These are phyloP conservation scores for Pipa parva DNA, from an alignment of 2,113 vertebrate genomes.

Conservation along the genomic window DNA sequence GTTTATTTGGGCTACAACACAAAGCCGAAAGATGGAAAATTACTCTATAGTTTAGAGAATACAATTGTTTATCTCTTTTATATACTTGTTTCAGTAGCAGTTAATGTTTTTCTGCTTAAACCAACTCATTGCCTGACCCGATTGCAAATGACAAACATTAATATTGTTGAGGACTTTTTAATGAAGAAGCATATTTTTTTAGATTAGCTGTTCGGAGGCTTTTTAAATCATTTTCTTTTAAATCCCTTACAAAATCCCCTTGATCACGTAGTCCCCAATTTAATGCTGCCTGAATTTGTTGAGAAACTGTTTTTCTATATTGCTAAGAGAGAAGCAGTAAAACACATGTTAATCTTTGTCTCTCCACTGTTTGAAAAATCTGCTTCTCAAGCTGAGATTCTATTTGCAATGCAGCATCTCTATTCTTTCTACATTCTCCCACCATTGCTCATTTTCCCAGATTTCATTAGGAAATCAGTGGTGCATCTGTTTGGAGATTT, in stretches of 20 bases:
- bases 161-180: too few species aligned
- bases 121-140: too few species aligned
- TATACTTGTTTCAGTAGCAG: too few species aligned
- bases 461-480: conserved; percentile 38
- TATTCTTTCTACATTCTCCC: conserved; percentile 14
- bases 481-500: conserved; percentile 23
- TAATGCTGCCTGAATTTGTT: not conserved
- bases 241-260: not conserved
- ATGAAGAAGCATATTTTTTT: too few species aligned
- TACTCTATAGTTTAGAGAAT: too few species aligned
- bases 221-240: too few species aligned
- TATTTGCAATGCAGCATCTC: conserved; percentile 30
- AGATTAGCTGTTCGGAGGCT: too few species aligned
- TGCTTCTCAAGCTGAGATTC: conserved; percentile 31
- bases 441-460: conserved; percentile 25
- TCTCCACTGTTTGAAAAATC: conserved; percentile 13
- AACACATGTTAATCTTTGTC: conserved; percentile 4
- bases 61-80: too few species aligned
- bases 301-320: not conserved
- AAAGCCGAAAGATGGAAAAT: too few species aligned
- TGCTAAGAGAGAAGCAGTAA: conserved; percentile 14
- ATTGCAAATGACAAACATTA: too few species aligned
- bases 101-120: too few species aligned
- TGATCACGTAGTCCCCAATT: not conserved
- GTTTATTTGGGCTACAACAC: too few species aligned